Evolutionary conservation across 2,113 vertebrate species (phyloP).

Genomic region (Danionella cerebrum): DNA sequence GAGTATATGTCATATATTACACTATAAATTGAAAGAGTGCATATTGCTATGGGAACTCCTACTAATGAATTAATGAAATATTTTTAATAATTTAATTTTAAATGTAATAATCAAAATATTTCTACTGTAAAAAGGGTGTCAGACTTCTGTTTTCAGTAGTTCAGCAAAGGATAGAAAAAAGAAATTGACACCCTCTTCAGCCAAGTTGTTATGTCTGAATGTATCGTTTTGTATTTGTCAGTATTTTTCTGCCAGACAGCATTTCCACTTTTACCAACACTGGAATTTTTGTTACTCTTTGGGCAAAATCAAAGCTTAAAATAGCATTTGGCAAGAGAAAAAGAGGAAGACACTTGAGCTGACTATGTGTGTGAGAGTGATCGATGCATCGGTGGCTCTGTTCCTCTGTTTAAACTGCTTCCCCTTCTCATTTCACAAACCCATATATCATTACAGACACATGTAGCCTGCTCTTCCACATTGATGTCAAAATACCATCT

Average conservation of each 20-base stretch:
- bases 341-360: not conserved
- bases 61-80: no score
- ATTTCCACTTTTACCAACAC: not conserved
- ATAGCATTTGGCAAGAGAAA: conserved; percentile 7
- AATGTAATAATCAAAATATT: no score
- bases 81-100: no score
- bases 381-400: conserved; percentile 57
- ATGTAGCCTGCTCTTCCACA: conserved; percentile 41
- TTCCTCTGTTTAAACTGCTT: conserved; percentile 53
- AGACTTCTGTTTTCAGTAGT: no score
- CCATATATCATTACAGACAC: conserved; percentile 63
- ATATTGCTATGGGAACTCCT: no score
- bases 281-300: not conserved
- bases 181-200: not conserved
- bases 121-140: no score
- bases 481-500: conserved; percentile 33
- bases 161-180: not conserved
- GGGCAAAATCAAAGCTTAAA: conserved; percentile 15
- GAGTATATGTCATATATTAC: no score
- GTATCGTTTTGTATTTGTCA: not conserved
- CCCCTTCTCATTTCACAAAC: conserved; percentile 52
- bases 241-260: not conserved
- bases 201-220: not conserved
- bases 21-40: no score
- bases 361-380: no score